These are phyloP conservation scores for Vandiemenella viatica DNA, from an alignment of 2,888 invertebrate genomes.

Conservation along the genomic window DNA sequence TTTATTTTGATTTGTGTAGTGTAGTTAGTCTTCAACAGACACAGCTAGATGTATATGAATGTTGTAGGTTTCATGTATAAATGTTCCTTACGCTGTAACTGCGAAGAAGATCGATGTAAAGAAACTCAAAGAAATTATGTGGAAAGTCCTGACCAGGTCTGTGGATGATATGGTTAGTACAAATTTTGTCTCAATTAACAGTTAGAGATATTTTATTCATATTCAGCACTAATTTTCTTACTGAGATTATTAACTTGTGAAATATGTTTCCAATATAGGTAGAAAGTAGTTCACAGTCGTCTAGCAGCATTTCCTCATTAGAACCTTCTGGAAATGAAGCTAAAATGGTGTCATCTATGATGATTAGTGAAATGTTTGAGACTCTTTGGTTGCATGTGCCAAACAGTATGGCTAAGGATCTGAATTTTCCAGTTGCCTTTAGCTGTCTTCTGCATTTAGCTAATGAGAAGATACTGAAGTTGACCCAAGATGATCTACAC, in stretches of 20 bases:
- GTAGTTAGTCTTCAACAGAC: neutral
- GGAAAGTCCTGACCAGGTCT: conserved; percentile 46
- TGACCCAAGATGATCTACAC: conserved; percentile 36
- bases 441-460: conserved; percentile 69
- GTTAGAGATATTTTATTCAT: too few relatives aligned
- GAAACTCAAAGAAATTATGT: conserved; percentile 60
- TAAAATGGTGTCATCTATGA: too few relatives aligned
- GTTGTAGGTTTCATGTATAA: conserved; percentile 47
- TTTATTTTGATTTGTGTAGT: neutral
- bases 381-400: too few relatives aligned
- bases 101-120: conserved; percentile 81
- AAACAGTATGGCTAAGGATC: conserved; percentile 49
- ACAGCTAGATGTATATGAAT: neutral
- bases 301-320: too few relatives aligned
- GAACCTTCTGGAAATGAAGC: too few relatives aligned
- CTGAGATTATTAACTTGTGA: too few relatives aligned
- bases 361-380: too few relatives aligned
- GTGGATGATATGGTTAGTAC: too few relatives aligned
- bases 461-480: conserved; percentile 55
- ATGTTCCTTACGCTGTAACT: conserved; percentile 63
- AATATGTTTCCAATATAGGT: too few relatives aligned
- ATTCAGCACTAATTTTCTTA: too few relatives aligned
- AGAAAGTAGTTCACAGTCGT: too few relatives aligned
- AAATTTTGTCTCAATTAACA: too few relatives aligned
- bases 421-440: conserved; percentile 64